These are phyloP conservation scores for Halcyon chelicuti DNA, from an alignment of 2,797 vertebrate genomes.

Conservation along the genomic window DNA sequence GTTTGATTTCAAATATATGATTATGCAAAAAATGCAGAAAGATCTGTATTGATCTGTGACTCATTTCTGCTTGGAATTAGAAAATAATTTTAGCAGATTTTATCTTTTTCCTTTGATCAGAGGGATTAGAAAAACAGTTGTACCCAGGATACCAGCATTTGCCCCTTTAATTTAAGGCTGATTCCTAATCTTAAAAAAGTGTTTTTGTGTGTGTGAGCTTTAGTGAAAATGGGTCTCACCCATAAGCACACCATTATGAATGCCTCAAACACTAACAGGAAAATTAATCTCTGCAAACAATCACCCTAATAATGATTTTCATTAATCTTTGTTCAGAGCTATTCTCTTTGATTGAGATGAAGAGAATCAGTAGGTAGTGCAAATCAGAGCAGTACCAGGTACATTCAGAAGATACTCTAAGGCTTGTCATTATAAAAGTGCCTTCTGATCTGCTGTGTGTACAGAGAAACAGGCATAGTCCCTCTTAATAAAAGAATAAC, in stretches of 20 bases:
- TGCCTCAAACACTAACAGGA: constrained; percentile 5
- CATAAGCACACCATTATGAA: constrained; percentile 3
- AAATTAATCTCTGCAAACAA: constrained; percentile 45
- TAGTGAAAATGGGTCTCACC: constrained; percentile 1
- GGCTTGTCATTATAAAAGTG: constrained; percentile 45
- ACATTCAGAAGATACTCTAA: constrained; percentile 16
- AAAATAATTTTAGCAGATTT: constrained; percentile 7
- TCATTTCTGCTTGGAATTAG: background rate
- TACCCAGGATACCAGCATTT: background rate
- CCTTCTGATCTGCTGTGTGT: constrained; percentile 41
- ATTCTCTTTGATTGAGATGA: constrained; percentile 56
- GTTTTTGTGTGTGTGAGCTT: background rate
- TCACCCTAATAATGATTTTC: constrained; percentile 57
- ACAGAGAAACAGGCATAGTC: constrained; percentile 39
- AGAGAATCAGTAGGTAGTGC: constrained; percentile 34
- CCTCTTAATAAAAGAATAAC: constrained; percentile 45
- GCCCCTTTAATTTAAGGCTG: constrained; percentile 13
- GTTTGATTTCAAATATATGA: constrained; percentile 20
- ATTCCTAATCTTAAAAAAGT: background rate
- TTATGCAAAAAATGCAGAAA: background rate
- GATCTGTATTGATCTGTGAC: background rate
- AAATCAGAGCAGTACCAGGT: constrained; percentile 40
- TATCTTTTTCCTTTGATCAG: background rate
- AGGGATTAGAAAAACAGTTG: background rate
- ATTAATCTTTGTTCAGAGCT: constrained; percentile 49